Evolutionary conservation across 2,113 vertebrate genomes (phyloP).

Genomic region (Anolis sagrei): DNA sequence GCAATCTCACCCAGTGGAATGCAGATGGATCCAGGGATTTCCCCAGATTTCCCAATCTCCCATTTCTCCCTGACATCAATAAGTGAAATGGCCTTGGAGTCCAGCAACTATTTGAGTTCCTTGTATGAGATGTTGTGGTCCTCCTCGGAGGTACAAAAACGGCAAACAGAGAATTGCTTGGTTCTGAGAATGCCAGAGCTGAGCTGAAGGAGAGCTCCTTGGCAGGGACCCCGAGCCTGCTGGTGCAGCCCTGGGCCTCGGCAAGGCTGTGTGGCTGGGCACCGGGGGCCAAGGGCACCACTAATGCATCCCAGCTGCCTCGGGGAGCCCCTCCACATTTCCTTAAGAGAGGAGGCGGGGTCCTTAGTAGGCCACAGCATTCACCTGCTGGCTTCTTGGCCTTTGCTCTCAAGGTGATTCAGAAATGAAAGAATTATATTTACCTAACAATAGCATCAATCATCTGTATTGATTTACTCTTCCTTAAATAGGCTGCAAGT

Average conservation of each 20-base stretch:
- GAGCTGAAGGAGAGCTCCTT: accelerated
- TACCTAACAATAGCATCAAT: too few species aligned
- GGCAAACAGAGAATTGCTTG: conserved; percentile 45
- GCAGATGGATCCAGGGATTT: conserved; percentile 87
- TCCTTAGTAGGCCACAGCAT: not conserved
- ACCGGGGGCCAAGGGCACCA: too few species aligned
- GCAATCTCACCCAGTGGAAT: conserved; percentile 85
- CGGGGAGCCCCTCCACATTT: not conserved
- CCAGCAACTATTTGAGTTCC: conserved; percentile 85
- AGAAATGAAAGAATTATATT: too few species aligned
- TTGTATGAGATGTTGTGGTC: conserved; percentile 77
- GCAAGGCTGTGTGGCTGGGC: not conserved
- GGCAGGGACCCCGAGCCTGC: not conserved
- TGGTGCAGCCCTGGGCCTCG: not conserved
- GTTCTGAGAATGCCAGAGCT: not conserved
- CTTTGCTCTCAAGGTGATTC: too few species aligned
- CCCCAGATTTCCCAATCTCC: conserved; percentile 86
- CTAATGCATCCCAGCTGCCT: not conserved
- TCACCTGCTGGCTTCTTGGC: too few species aligned
- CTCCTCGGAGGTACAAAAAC: conserved; percentile 73
- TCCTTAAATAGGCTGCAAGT: too few species aligned
- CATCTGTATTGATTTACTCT: too few species aligned
- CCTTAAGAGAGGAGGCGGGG: not conserved
- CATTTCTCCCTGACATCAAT: conserved; percentile 93
- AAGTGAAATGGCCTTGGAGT: conserved; percentile 69